Conservation (phyloP, 2,888 invertebrate genomes). For the Cantharis rufa region DNA sequence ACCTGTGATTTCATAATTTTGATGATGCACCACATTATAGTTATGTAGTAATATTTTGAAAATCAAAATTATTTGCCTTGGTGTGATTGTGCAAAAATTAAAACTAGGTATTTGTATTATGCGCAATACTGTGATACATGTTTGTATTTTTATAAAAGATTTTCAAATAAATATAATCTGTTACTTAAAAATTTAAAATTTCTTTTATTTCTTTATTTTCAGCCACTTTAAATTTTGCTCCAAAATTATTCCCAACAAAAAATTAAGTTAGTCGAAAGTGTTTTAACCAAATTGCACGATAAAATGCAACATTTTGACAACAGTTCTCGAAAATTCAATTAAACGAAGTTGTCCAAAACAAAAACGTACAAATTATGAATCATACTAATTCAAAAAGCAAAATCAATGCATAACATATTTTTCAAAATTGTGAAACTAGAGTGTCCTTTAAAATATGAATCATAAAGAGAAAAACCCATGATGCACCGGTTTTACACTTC, state of each 20-base stretch:
- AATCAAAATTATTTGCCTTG: slow-evolving; percentile 33
- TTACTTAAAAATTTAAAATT: slow-evolving; percentile 16
- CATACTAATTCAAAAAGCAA: not conserved
- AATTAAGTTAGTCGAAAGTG: not conserved
- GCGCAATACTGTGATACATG: slow-evolving; percentile 53
- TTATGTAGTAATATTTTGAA: slow-evolving; percentile 3
- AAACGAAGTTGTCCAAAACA: not conserved
- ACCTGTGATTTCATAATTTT: slow-evolving; percentile 38
- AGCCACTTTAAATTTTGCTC: not conserved
- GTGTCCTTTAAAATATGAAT: not conserved
- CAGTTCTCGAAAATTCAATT: not conserved
- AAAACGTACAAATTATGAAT: not conserved
- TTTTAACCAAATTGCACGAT: not conserved
- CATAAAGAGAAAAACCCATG: not conserved
- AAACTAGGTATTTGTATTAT: slow-evolving; percentile 46
- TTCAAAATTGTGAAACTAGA: not conserved
- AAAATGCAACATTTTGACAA: not conserved
- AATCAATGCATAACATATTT: not conserved
- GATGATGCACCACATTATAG: slow-evolving; percentile 15
- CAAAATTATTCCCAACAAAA: not conserved
- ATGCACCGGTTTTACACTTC: not conserved
- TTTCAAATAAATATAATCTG: slow-evolving; percentile 29
- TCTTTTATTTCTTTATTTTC: not conserved
- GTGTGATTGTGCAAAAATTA: slow-evolving; percentile 37
- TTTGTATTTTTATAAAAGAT: slow-evolving; percentile 40